These are phyloP conservation scores for Ophion obscuratus DNA, from an alignment of 2,888 invertebrate genomes.

Conservation along the genomic window DNA sequence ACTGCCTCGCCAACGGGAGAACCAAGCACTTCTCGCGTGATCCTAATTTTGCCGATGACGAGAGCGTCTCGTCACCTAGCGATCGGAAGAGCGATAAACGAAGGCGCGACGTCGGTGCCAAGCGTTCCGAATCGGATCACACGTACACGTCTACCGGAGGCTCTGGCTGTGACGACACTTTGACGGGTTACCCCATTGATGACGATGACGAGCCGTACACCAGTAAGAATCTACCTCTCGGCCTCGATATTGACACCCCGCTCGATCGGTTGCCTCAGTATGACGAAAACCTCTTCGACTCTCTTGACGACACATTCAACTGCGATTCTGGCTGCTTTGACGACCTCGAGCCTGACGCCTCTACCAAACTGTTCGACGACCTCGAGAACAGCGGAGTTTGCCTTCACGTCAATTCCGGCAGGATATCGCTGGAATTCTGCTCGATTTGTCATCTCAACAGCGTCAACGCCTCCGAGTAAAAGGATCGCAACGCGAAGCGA, in stretches of 20 bases:
- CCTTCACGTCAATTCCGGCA: slow-evolving; percentile 86
- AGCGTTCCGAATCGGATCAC: background rate
- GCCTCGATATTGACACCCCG: slow-evolving; percentile 26
- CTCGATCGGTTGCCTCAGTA: slow-evolving; percentile 48
- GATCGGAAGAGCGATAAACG: background rate
- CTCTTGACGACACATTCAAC: background rate
- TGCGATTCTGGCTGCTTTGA: background rate
- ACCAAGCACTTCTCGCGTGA: background rate
- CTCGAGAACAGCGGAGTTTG: slow-evolving; percentile 85
- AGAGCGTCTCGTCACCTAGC: background rate
- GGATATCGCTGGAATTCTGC: slow-evolving; percentile 87
- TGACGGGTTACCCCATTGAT: background rate
- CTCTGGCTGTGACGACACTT: slow-evolving; percentile 1
- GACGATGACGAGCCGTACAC: background rate
- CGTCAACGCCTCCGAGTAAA: slow-evolving; percentile 67
- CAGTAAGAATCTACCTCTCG: slow-evolving; percentile 29
- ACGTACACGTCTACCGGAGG: slow-evolving; percentile 50
- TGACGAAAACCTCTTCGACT: slow-evolving; percentile 58
- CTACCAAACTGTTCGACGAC: slow-evolving; percentile 69
- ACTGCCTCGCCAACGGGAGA: background rate
- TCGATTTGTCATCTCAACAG: slow-evolving; percentile 85
- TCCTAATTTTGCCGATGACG: background rate
- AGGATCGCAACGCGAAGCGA: background rate
- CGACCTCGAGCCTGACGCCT: slow-evolving; percentile 14
- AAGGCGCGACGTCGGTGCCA: background rate